phyloP scores from a whole-genome alignment of 2,888 invertebrate genomes.

The Drosophila tanythrix region DNA sequence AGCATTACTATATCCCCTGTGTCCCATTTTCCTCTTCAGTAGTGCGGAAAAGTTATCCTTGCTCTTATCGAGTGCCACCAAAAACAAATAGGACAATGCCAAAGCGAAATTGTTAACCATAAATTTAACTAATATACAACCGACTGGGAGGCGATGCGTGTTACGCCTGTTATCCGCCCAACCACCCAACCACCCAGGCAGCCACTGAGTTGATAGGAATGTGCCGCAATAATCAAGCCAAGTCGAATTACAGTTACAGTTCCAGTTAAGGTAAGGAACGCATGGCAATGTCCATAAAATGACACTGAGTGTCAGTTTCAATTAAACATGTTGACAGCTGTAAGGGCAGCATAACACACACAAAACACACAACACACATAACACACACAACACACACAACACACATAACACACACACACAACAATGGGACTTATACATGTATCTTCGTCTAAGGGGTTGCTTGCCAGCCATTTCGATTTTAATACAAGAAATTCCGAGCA shows the following conservation, averaged over 20 bases:
- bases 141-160: constrained; percentile 14
- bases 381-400: constrained; percentile 9
- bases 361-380: neutral
- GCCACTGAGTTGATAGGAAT: constrained; percentile 47
- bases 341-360: constrained; percentile 42
- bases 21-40: neutral
- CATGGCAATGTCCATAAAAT: constrained; percentile 81
- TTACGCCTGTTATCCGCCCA: constrained; percentile 3
- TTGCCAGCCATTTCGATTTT: constrained; percentile 72
- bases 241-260: constrained; percentile 61
- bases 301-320: constrained; percentile 83
- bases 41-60: neutral
- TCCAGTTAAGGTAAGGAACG: constrained; percentile 63
- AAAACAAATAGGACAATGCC: constrained; percentile 45
- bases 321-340: constrained; percentile 83
- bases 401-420: constrained; percentile 2
- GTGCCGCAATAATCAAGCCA: constrained; percentile 70
- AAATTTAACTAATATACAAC: constrained; percentile 76
- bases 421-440: constrained; percentile 11
- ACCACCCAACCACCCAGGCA: neutral
- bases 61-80: constrained; percentile 3
- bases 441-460: constrained; percentile 29
- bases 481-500: constrained; percentile 76
- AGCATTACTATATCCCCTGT: neutral
- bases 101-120: constrained; percentile 51